Base-by-base conservation (phyloP, 2,888 invertebrate genomes). In the Drosophila neotestacea region DNA sequence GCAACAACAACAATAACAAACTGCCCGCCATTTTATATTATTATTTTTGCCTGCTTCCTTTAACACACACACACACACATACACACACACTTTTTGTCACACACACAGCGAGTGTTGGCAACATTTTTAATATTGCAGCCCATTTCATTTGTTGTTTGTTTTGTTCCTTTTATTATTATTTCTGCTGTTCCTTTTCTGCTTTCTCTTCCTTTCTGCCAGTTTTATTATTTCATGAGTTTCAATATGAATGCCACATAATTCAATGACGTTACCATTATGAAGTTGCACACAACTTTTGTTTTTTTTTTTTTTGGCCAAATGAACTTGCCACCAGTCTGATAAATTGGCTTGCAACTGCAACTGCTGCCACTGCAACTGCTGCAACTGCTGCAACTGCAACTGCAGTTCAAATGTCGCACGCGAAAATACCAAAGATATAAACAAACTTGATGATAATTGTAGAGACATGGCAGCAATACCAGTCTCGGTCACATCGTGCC, bases 11-110 rank as follows among this genome's bases (percentile, higher is more conserved):
- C 66, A 56, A 46, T 46, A 67, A 50, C 22, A 61, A 71, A 48
- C 77, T 74, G 55, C 68, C 66, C 85, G 71, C 80, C 89, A 89
- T 88, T 89, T 85, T 76, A 77, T 82, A 81, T 85, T 84, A 79
- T 88, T 86, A 77, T 77, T 85, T 85, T 70, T 64, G 60, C 78
- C 70, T 48, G 70, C 74, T 86, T 86, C 69, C 68, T 48, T 51
- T 27, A 50, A 41, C 32, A 27, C 59, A 22, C 48, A 47, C 38
- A 46, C 39, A 41, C 41, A 61, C 42, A 46, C 50, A 56, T 42
- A 47, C 38, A 46, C 39, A 41, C 41, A 61, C 42, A 46, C 50
- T 54, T 42, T 61, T 36, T 47, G 36, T 51, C 22, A 36, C 52
- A 62, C 42, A 54, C 30, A 44, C n/a, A 11, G 13, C 34, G 22